Conservation (phyloP, 2,888 invertebrate genomes). For the Acholoe squamosa region DNA sequence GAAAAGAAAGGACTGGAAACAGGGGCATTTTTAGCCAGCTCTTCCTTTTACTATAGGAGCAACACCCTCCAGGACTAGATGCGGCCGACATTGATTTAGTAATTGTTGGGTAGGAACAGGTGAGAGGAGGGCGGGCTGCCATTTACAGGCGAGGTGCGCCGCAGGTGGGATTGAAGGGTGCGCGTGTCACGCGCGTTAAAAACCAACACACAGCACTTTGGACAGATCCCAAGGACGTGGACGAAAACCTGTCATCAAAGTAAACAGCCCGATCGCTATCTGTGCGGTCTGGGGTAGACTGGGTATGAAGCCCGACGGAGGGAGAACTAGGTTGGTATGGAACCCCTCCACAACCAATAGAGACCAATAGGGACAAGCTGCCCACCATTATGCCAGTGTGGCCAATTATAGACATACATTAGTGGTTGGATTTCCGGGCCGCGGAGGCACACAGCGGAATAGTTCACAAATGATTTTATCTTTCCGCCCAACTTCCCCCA, state of each 20-base stretch:
- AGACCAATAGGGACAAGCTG: neutral
- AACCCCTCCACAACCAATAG: neutral
- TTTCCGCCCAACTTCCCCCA: constrained; percentile 48
- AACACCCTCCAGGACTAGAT: neutral
- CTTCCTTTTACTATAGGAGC: no score
- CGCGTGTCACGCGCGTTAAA: neutral
- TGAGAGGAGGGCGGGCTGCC: constrained; percentile 25
- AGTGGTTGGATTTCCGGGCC: constrained; percentile 49
- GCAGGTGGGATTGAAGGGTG: constrained; percentile 26
- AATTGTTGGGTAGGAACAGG: constrained; percentile 38
- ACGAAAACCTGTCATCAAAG: constrained; percentile 58
- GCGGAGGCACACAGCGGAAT: constrained; percentile 31
- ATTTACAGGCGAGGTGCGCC: constrained; percentile 12
- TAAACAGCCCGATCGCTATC: constrained; percentile 49
- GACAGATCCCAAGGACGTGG: constrained; percentile 45
- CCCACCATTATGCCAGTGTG: neutral
- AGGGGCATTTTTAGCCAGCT: no score
- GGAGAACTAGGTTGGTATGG: neutral
- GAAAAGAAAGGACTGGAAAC: no score
- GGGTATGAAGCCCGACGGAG: neutral
- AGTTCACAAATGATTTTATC: constrained; percentile 59
- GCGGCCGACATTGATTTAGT: neutral
- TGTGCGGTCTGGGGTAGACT: neutral
- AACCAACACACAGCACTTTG: constrained; percentile 35
- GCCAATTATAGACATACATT: constrained; percentile 58